Evolutionary conservation across 1,140 invertebrate species (phyloP).

Genomic region (Diprion similis): DNA sequence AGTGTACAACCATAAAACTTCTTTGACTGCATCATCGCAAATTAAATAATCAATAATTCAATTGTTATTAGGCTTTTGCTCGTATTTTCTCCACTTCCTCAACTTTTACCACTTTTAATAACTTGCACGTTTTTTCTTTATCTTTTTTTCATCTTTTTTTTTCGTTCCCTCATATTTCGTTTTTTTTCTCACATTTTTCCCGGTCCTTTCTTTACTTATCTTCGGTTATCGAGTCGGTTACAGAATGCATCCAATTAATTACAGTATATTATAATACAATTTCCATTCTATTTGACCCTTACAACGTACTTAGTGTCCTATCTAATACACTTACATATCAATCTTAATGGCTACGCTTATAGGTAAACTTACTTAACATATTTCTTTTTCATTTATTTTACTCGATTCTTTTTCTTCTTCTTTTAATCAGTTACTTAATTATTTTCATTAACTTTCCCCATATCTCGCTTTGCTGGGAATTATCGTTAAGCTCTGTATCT

Average conservation of each 20-base stretch:
- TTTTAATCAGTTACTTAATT: conserved; percentile 28
- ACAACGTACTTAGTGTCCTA: conserved; percentile 48
- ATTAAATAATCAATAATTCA: conserved; percentile 42
- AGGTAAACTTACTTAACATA: not conserved
- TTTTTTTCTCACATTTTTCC: conserved; percentile 15
- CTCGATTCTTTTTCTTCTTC: conserved; percentile 34
- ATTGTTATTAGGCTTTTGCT: conserved; percentile 33
- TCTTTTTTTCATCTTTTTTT: not conserved
- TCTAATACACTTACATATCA: conserved; percentile 48
- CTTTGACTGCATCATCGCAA: conserved; percentile 40
- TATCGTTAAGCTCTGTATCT: conserved; percentile 53
- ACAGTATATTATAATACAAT: conserved; percentile 56
- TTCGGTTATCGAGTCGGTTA: conserved; percentile 45
- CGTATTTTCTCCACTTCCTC: not conserved
- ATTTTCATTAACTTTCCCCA: conserved; percentile 40
- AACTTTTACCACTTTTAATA: conserved; percentile 7
- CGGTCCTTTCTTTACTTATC: conserved; percentile 30
- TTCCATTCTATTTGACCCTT: conserved; percentile 49
- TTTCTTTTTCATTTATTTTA: not conserved
- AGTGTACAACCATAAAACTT: conserved; percentile 60
- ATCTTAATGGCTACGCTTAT: not conserved
- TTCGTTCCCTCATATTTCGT: not conserved
- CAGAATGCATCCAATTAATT: conserved; percentile 42
- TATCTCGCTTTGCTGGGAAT: conserved; percentile 49
- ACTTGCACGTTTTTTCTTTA: conserved; percentile 3